A percentile compares a stretch with the other conserved stretches of the same genome.
Conservation (phyloP, 2,888 invertebrate species). For the Pharmacophagus antenor region DNA sequence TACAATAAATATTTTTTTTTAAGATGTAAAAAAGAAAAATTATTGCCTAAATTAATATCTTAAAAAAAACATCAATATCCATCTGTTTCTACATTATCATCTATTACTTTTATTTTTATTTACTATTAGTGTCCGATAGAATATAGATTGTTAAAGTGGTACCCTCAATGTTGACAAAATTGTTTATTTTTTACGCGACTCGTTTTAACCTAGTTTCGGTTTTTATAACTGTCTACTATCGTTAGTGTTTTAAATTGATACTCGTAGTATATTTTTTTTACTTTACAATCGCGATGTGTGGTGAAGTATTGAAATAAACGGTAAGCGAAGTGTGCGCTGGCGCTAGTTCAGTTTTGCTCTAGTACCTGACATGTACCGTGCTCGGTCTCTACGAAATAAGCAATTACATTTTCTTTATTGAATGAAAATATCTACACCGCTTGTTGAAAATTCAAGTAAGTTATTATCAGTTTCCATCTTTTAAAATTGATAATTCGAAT, state of each 20-base stretch:
- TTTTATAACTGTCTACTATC: conserved; percentile 19
- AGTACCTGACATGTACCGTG: conserved; percentile 44
- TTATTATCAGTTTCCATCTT: conserved; percentile 8
- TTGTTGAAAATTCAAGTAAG: neutral
- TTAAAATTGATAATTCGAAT: too few relatives aligned
- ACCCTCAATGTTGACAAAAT: conserved; percentile 6
- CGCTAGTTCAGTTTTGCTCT: conserved; percentile 41
- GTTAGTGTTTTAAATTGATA: conserved; percentile 21
- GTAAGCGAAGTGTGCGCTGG: conserved; percentile 30
- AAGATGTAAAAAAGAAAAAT: neutral
- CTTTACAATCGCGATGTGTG: conserved; percentile 8
- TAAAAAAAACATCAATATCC: neutral
- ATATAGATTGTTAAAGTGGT: conserved; percentile 28
- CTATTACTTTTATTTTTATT: conserved; percentile 4
- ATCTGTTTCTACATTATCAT: conserved; percentile 1
- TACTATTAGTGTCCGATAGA: conserved; percentile 11
- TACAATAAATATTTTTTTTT: too few relatives aligned
- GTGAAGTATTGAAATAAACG: conserved; percentile 10
- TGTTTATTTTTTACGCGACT: conserved; percentile 10
- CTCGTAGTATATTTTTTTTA: conserved; percentile 11
- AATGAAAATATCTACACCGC: conserved; percentile 13
- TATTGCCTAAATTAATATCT: neutral
- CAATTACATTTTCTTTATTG: conserved; percentile 14
- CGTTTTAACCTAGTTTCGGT: conserved; percentile 35
- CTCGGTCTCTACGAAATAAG: conserved; percentile 19